Percentiles rank a stretch among this genome's conserved stretches.
Evolutionary conservation across 2,888 invertebrate genomes (phyloP).

Genomic region (Willowsia nigromaculata): DNA sequence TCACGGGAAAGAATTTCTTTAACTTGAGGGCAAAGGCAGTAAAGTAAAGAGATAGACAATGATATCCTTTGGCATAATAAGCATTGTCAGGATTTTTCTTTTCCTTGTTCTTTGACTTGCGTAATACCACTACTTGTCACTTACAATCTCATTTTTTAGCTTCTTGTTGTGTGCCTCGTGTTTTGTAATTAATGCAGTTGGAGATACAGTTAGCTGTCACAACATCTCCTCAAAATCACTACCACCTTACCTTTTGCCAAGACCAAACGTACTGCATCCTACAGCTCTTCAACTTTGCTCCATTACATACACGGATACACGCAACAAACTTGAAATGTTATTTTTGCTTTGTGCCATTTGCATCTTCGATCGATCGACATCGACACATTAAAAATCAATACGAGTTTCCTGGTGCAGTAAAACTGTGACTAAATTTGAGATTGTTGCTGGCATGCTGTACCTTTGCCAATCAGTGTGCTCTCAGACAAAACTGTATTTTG

Average conservation of each 20-base stretch:
- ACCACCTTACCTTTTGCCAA: neutral
- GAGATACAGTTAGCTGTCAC: conserved; percentile 66
- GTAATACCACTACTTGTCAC: conserved; percentile 34
- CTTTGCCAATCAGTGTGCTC: conserved; percentile 7
- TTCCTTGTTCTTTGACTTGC: conserved; percentile 26
- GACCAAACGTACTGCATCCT: no score
- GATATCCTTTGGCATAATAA: conserved; percentile 12
- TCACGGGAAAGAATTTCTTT: conserved; percentile 5
- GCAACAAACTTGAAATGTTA: no score
- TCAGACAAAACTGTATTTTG: conserved; percentile 61
- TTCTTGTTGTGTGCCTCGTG: conserved; percentile 34
- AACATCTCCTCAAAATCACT: conserved; percentile 36
- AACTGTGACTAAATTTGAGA: neutral
- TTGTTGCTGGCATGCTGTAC: neutral
- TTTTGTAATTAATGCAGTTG: conserved; percentile 62
- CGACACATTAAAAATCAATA: conserved; percentile 1
- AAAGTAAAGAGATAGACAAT: conserved; percentile 26
- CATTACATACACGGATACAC: no score
- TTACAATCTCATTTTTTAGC: conserved; percentile 59
- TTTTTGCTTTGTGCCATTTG: no score
- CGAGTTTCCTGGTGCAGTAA: neutral
- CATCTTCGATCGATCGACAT: no score
- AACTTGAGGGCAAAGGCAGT: conserved; percentile 28
- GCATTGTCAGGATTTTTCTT: neutral
- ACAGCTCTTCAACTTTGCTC: neutral